These are phyloP conservation scores for Sycophila texana DNA, from an alignment of 2,888 invertebrate genomes.

Conservation along the genomic window DNA sequence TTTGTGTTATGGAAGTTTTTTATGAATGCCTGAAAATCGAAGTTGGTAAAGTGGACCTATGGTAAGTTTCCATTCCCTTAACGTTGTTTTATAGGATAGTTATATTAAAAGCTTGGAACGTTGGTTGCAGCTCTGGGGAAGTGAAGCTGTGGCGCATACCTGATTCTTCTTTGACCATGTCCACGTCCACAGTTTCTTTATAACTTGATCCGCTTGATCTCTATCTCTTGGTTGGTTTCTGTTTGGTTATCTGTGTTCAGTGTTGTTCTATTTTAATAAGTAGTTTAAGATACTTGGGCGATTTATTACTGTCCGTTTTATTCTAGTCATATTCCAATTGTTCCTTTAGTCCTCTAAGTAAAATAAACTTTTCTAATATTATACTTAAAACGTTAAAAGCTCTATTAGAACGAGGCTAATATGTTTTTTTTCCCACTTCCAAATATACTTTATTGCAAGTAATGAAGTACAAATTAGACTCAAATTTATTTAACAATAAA, in stretches of 20 bases:
- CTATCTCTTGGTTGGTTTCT: constrained; percentile 60
- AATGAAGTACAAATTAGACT: constrained; percentile 39
- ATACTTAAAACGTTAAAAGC: constrained; percentile 13
- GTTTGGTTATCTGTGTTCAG: constrained; percentile 56
- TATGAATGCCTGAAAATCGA: background rate
- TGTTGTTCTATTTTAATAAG: constrained; percentile 55
- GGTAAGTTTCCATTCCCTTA: constrained; percentile 53
- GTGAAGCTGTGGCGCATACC: constrained; percentile 81
- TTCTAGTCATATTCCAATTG: constrained; percentile 45
- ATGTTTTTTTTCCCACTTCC: constrained; percentile 33
- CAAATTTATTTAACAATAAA: constrained; percentile 22
- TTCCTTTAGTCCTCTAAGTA: constrained; percentile 29
- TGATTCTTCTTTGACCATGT: constrained; percentile 76
- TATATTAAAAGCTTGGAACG: constrained; percentile 66
- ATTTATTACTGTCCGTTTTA: constrained; percentile 51
- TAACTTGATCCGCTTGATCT: constrained; percentile 69
- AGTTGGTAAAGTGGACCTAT: constrained; percentile 18
- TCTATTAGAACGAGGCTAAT: constrained; percentile 9
- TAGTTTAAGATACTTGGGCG: constrained; percentile 54
- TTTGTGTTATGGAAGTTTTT: background rate
- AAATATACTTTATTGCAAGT: constrained; percentile 18
- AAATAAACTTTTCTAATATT: constrained; percentile 13
- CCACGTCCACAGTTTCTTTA: constrained; percentile 75
- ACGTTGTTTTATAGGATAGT: constrained; percentile 46
- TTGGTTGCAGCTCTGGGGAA: constrained; percentile 83